phyloP scores from a whole-genome alignment of 2,113 vertebrate species.

The Isurus oxyrinchus region DNA sequence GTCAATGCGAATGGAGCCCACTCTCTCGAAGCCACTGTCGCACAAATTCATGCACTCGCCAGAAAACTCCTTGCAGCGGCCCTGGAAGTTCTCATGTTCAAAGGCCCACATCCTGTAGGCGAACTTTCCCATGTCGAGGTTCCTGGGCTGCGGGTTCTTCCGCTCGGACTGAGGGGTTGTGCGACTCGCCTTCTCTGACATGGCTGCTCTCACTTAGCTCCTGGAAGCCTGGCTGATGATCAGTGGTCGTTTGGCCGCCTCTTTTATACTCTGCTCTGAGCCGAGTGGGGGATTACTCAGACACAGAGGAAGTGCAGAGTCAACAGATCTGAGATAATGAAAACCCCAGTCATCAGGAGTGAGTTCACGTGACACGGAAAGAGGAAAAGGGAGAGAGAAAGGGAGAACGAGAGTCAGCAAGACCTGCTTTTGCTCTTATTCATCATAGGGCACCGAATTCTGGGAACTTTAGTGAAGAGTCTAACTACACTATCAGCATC shows the following conservation, averaged over 20 bases:
- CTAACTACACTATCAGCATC: background rate
- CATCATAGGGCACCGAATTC: background rate
- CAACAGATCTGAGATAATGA: conserved; percentile 34
- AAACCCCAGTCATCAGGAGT: conserved; percentile 23
- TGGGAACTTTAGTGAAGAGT: background rate
- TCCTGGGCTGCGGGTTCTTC: background rate
- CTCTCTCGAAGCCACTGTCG: conserved; percentile 60
- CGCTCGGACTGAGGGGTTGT: background rate
- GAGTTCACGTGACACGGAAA: background rate
- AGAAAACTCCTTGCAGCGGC: conserved; percentile 58
- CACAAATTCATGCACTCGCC: conserved; percentile 60
- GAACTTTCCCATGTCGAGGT: background rate
- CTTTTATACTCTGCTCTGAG: conserved; percentile 81
- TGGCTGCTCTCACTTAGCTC: background rate
- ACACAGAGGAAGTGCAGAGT: conserved; percentile 14
- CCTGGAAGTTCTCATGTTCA: conserved; percentile 69
- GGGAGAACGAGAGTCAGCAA: conserved; percentile 3
- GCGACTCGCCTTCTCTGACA: background rate
- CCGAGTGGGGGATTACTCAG: conserved; percentile 48
- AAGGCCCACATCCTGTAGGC: conserved; percentile 55
- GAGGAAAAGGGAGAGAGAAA: background rate
- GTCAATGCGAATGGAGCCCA: conserved; percentile 59
- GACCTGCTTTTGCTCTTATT: background rate
- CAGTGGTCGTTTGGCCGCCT: conserved; percentile 55
- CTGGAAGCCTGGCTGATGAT: conserved; percentile 27